Base-by-base conservation (phyloP, 2,888 invertebrate genomes). In the Opisthograptis luteolata region DNA sequence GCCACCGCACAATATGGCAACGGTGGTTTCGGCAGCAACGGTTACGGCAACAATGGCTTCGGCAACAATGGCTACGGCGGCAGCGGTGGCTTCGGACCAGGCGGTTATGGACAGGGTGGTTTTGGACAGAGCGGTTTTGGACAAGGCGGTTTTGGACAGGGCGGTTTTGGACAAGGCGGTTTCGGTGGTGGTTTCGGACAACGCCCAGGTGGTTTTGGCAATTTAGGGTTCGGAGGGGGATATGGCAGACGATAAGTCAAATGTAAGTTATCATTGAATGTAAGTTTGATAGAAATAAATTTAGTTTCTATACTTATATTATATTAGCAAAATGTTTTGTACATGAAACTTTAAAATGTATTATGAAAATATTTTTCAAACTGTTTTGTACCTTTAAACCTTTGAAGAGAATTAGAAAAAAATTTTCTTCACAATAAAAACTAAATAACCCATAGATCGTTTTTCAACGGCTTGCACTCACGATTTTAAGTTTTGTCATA, bases 211-310 rank as follows among this genome's bases (percentile, higher is more conserved):
- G 37, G 31, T n/a, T 34, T 7, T 22, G 20, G 20, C 25, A 25
- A 14, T 13, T n/a, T n/a, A n/a, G 14, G 41, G 3, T 58, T 41
- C 50, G 62, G 47, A 44, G 53, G 53, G 2, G 42, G 53, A 2
- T n/a, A n/a, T 19, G 49, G 54, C 9, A 46, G 19, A 7, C 50
- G 56, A 2, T 13, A 39, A 13, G 22, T n/a, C n/a, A n/a, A n/a
- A n/a, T n/a, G n/a, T n/a, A n/a, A n/a, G n/a, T n/a, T n/a, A n/a
- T n/a, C n/a, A n/a, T n/a, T n/a, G n/a, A n/a, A n/a, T n/a, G n/a
- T n/a, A n/a, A n/a, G n/a, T n/a, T n/a, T n/a, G n/a, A n/a, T n/a
- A n/a, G n/a, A n/a, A n/a, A n/a, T n/a, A n/a, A n/a, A 39, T 0
- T 43, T 4, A 44, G 55, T 5, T 41, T 10, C 25, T n/a, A n/a